Percentiles rank a stretch among this genome's conserved stretches.
Conservation (phyloP, 1,140 invertebrate species). For the Drosophila parvula region DNA sequence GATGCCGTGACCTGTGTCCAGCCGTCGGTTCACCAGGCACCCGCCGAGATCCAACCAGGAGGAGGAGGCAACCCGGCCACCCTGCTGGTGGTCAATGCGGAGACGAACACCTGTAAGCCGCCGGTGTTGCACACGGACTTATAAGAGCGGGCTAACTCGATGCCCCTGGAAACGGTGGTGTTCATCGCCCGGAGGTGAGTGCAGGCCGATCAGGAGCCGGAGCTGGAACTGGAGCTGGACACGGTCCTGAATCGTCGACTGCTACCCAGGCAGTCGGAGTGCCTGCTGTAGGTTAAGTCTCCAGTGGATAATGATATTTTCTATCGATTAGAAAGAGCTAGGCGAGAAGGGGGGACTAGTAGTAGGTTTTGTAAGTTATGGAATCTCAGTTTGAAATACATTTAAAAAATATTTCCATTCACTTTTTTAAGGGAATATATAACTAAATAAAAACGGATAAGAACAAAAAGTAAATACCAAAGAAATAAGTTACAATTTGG, state of each 20-base stretch:
- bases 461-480: too few relatives aligned
- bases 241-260: constrained; percentile 36
- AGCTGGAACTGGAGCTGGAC: constrained; percentile 24
- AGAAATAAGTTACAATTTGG: neutral
- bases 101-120: constrained; percentile 67
- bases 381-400: constrained; percentile 18
- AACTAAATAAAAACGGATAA: too few relatives aligned
- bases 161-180: constrained; percentile 75
- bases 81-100: constrained; percentile 61
- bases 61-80: constrained; percentile 14
- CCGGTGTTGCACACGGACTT: constrained; percentile 80
- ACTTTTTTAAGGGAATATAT: neutral
- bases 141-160: constrained; percentile 67
- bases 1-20: constrained; percentile 64
- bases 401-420: neutral
- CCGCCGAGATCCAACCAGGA: constrained; percentile 3
- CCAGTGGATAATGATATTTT: constrained; percentile 61
- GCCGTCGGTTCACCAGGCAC: constrained; percentile 24
- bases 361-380: neutral
- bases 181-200: constrained; percentile 72
- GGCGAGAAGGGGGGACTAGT: constrained; percentile 8
- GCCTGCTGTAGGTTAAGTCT: constrained; percentile 48
- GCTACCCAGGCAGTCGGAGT: constrained; percentile 34
- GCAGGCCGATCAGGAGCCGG: constrained; percentile 13
- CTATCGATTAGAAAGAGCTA: neutral